phyloP scores from a whole-genome alignment of 2,888 invertebrate genomes.

The Pseudolycoriella hygida region DNA sequence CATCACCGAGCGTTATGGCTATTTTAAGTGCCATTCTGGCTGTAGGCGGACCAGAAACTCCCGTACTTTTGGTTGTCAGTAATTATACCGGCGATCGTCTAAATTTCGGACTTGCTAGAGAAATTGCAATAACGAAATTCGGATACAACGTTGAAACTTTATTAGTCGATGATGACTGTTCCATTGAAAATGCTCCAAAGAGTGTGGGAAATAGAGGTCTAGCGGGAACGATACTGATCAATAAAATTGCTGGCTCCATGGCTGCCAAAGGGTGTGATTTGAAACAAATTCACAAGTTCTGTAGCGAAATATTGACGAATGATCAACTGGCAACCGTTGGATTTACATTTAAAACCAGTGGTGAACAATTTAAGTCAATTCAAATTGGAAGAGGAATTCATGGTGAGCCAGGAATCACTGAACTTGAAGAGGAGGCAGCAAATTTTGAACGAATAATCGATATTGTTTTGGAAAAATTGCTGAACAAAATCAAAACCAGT shows the following conservation, averaged over 20 bases:
- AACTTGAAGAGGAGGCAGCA: constrained; percentile 27
- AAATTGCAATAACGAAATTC: constrained; percentile 45
- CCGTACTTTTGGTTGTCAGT: constrained; percentile 52
- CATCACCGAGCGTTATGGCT: constrained; percentile 53
- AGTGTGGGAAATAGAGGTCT: constrained; percentile 46
- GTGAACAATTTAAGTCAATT: constrained; percentile 30
- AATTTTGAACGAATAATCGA: constrained; percentile 30
- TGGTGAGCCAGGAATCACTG: constrained; percentile 35
- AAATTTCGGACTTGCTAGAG: constrained; percentile 66
- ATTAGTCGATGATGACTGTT: constrained; percentile 53
- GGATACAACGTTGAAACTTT: constrained; percentile 39
- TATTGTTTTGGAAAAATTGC: constrained; percentile 31
- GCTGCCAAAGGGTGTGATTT: constrained; percentile 40
- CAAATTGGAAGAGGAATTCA: constrained; percentile 42
- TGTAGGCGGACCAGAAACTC: constrained; percentile 26
- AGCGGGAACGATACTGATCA: constrained; percentile 35
- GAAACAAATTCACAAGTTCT: constrained; percentile 34
- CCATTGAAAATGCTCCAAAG: constrained; percentile 30
- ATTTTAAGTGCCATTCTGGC: constrained; percentile 23
- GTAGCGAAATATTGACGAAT: constrained; percentile 27
- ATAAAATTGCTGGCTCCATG: constrained; percentile 59
- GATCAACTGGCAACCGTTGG: constrained; percentile 27
- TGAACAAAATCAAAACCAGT: constrained; percentile 7
- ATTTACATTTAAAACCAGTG: constrained; percentile 5
- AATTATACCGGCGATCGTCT: constrained; percentile 65